A percentile compares a stretch with the other conserved stretches of the same genome.
Evolutionary conservation across 2,113 vertebrate genomes (phyloP).

Genomic region (Reinhardtius hippoglossoides): DNA sequence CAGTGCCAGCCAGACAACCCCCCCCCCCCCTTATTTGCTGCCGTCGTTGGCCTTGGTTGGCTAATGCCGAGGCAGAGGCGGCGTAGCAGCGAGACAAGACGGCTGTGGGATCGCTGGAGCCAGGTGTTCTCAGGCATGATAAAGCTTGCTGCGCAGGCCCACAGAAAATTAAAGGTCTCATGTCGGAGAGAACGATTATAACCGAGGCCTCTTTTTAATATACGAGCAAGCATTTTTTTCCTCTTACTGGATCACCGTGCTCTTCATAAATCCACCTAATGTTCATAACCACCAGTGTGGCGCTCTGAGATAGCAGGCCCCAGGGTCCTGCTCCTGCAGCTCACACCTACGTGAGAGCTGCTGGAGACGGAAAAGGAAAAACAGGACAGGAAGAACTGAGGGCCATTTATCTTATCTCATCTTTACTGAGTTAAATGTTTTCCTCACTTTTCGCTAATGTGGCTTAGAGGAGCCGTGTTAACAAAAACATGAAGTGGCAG

Average conservation of each 20-base stretch:
- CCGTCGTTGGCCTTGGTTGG: constrained; percentile 42
- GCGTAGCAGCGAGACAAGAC: constrained; percentile 65
- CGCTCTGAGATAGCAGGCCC: constrained; percentile 65
- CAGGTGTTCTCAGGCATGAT: constrained; percentile 86
- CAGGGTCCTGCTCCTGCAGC: constrained; percentile 43
- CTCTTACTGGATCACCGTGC: constrained; percentile 74
- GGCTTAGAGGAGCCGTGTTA: constrained; percentile 47
- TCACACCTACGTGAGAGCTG: constrained; percentile 39
- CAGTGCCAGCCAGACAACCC: constrained; percentile 50
- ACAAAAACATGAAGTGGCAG: constrained; percentile 66
- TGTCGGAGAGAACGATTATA: constrained; percentile 79
- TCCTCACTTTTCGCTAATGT: constrained; percentile 69
- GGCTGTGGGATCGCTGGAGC: constrained; percentile 71
- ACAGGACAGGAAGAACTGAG: constrained; percentile 57
- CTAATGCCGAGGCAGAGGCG: constrained; percentile 47
- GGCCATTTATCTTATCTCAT: constrained; percentile 74
- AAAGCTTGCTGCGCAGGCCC: constrained; percentile 83
- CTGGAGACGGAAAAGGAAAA: constrained; percentile 31
- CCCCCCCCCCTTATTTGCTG: constrained; percentile 37
- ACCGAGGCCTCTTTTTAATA: constrained; percentile 80
- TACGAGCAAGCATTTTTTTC: constrained; percentile 79
- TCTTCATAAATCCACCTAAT: constrained; percentile 82
- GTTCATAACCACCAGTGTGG: constrained; percentile 75
- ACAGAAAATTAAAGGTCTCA: constrained; percentile 85
- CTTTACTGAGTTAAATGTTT: constrained; percentile 72